These are phyloP conservation scores for Myiagra hebetior DNA, from an alignment of 2,113 vertebrate genomes.

Conservation along the genomic window DNA sequence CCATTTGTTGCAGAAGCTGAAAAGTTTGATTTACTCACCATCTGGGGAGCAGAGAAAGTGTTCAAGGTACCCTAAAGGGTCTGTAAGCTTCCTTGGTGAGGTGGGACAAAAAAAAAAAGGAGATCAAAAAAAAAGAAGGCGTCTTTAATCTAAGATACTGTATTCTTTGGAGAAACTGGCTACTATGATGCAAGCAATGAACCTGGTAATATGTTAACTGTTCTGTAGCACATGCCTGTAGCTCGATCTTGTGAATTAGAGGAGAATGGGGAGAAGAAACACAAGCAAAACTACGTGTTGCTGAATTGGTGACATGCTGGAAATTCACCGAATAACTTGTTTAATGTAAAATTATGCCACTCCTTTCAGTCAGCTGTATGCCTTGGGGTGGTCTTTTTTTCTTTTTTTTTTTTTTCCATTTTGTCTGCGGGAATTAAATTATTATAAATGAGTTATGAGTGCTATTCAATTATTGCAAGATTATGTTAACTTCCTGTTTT, in stretches of 20 bases:
- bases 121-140: fast-evolving
- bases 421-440: not conserved
- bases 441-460: not conserved
- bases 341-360: not conserved
- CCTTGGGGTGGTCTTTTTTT: not conserved
- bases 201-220: not conserved
- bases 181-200: not conserved
- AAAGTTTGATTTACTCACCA: not conserved
- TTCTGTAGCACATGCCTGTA: not conserved
- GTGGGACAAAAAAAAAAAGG: fast-evolving
- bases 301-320: not conserved
- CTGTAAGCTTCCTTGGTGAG: not conserved
- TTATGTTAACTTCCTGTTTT: conserved; percentile 13
- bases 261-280: not conserved
- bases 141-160: not conserved
- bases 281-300: not conserved
- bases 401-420: not conserved
- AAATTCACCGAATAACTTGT: not conserved
- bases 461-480: not conserved
- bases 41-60: not conserved
- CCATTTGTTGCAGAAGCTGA: not conserved
- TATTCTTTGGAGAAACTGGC: not conserved
- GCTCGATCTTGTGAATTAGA: fast-evolving
- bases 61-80: not conserved
- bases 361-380: not conserved